Evolutionary conservation across 2,797 vertebrate species (phyloP).

Genomic region (Tragelaphus oryx): DNA sequence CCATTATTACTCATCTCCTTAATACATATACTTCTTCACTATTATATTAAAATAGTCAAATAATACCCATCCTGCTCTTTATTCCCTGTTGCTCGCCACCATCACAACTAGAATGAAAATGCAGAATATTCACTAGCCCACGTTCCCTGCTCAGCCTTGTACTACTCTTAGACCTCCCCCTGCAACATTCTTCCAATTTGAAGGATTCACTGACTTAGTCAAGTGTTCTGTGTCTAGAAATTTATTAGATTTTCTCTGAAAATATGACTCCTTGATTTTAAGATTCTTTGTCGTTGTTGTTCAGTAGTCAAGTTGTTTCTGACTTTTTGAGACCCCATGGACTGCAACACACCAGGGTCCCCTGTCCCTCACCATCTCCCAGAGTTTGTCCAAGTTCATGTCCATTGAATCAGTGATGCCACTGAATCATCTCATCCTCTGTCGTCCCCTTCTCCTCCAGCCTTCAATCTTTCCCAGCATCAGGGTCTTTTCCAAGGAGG

Average conservation of each 20-base stretch:
- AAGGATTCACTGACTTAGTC: neutral
- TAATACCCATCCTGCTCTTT: neutral
- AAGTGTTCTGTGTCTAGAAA: neutral
- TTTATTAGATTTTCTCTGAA: neutral
- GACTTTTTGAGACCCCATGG: neutral
- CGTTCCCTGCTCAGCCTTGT: neutral
- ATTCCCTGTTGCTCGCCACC: neutral
- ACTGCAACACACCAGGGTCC: neutral
- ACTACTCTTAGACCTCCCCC: neutral
- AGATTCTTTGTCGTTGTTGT: neutral
- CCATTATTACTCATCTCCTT: neutral
- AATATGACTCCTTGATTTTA: neutral
- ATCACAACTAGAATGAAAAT: neutral
- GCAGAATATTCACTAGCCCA: neutral
- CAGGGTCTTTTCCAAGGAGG: neutral
- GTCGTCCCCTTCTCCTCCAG: neutral
- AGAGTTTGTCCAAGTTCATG: neutral
- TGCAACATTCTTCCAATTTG: neutral
- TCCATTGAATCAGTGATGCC: neutral
- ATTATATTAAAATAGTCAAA: neutral
- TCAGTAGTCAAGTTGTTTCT: neutral
- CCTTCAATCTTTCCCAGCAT: neutral
- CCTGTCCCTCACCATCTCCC: neutral
- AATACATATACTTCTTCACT: neutral
- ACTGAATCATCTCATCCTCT: neutral